Evolutionary conservation across 1,140 invertebrate species (phyloP).

Genomic region (Brachionus asplanchnoidis): DNA sequence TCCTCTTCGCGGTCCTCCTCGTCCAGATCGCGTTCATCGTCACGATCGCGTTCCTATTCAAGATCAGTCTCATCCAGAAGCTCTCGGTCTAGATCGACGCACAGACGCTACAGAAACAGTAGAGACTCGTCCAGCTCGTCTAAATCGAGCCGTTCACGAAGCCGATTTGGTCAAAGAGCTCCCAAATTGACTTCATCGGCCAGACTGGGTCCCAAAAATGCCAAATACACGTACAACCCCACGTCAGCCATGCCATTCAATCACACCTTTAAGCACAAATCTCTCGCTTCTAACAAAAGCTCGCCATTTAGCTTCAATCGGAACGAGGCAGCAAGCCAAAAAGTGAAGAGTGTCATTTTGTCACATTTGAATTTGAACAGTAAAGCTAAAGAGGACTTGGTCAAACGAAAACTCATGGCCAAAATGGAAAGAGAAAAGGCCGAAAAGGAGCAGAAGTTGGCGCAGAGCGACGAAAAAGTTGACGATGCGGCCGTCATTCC

Average conservation of each 20-base stretch:
- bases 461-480: not conserved
- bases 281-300: no score
- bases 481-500: conserved; percentile 31
- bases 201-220: not conserved
- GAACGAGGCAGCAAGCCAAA: not conserved
- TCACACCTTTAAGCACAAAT: not conserved
- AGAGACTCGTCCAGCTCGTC: not conserved
- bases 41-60: not conserved
- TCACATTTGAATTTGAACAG: conserved; percentile 34
- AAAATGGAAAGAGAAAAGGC: conserved; percentile 23
- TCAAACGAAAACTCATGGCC: conserved; percentile 7
- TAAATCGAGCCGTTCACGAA: not conserved
- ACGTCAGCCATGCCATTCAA: conserved; percentile 10
- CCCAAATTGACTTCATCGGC: conserved; percentile 13
- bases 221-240: not conserved
- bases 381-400: conserved; percentile 30
- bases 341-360: not conserved
- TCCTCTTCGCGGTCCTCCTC: not conserved
- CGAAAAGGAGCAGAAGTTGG: conserved; percentile 18
- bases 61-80: not conserved
- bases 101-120: not conserved
- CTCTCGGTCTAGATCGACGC: not conserved
- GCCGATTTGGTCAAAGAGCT: not conserved
- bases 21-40: not conserved
- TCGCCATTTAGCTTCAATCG: not conserved